These are phyloP conservation scores for Thaumetopoea pityocampa DNA, from an alignment of 1,140 invertebrate genomes.

Conservation along the genomic window DNA sequence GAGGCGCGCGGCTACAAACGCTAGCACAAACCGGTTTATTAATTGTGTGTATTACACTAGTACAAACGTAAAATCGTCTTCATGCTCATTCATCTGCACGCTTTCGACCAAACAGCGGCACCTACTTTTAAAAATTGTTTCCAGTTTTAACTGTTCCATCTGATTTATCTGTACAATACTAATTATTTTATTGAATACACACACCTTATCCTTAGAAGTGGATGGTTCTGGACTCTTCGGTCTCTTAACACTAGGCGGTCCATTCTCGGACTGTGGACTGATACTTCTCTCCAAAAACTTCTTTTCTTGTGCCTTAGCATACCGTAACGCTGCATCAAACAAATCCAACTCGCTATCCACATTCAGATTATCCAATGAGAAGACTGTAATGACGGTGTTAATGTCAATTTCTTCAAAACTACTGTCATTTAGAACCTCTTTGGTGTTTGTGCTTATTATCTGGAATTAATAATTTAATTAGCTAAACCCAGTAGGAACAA, in stretches of 20 bases:
- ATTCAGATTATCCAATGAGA: constrained; percentile 83
- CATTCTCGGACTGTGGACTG: constrained; percentile 33
- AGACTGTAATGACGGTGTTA: constrained; percentile 83
- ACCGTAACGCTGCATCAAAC: constrained; percentile 83
- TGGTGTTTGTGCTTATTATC: constrained; percentile 85
- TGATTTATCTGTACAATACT: no score
- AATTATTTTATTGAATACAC: no score
- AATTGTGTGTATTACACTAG: no score
- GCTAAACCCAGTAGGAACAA: no score
- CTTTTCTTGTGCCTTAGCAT: constrained; percentile 74
- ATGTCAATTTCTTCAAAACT: constrained; percentile 86
- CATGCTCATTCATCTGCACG: no score
- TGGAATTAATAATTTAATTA: constrained; percentile 43
- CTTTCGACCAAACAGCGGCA: no score
- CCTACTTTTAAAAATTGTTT: no score
- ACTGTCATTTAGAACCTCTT: constrained; percentile 83
- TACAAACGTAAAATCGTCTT: no score
- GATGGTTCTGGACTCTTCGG: constrained; percentile 48
- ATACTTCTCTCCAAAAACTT: constrained; percentile 38
- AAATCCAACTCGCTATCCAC: constrained; percentile 85
- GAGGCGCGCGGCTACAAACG: no score
- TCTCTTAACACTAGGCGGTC: constrained; percentile 26
- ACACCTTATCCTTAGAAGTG: constrained; percentile 50
- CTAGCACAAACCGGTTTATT: no score
- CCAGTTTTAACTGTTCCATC: no score